A percentile compares a stretch with the other conserved stretches of the same genome.
Conservation (phyloP, 2,888 invertebrate species). For the Calliopum simillimum region DNA sequence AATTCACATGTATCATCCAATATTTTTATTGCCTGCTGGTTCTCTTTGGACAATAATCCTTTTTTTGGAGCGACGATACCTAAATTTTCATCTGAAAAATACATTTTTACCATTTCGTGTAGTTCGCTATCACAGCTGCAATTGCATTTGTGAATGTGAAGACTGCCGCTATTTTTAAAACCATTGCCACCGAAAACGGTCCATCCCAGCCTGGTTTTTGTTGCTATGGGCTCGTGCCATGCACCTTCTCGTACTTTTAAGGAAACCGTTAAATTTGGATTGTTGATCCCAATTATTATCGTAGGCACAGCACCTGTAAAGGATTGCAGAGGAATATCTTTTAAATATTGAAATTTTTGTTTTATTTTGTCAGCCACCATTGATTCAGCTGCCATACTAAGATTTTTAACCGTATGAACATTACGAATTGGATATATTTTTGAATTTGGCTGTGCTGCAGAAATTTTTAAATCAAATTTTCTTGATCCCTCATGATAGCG, state of each 20-base stretch:
- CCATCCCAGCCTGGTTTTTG: not conserved
- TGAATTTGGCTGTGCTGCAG: not conserved
- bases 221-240: constrained; percentile 11
- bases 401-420: constrained; percentile 21
- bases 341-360: too few species aligned
- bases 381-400: constrained; percentile 19
- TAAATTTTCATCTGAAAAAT: constrained; percentile 6
- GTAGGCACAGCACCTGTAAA: constrained; percentile 20
- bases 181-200: not conserved
- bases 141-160: not conserved
- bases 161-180: not conserved
- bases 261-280: constrained; percentile 31
- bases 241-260: constrained; percentile 22
- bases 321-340: constrained; percentile 26
- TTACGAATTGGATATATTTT: not conserved
- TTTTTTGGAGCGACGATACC: not conserved
- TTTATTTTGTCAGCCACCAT: constrained; percentile 25
- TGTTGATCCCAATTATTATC: constrained; percentile 37
- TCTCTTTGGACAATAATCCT: not conserved
- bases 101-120: not conserved
- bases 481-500: constrained; percentile 15
- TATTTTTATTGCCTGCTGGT: constrained; percentile 6
- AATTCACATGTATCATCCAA: not conserved
- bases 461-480: too few species aligned
- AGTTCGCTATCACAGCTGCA: constrained; percentile 1